These are phyloP conservation scores for Dasypus novemcinctus DNA, from an alignment of 2,113 vertebrate species.

Conservation along the genomic window DNA sequence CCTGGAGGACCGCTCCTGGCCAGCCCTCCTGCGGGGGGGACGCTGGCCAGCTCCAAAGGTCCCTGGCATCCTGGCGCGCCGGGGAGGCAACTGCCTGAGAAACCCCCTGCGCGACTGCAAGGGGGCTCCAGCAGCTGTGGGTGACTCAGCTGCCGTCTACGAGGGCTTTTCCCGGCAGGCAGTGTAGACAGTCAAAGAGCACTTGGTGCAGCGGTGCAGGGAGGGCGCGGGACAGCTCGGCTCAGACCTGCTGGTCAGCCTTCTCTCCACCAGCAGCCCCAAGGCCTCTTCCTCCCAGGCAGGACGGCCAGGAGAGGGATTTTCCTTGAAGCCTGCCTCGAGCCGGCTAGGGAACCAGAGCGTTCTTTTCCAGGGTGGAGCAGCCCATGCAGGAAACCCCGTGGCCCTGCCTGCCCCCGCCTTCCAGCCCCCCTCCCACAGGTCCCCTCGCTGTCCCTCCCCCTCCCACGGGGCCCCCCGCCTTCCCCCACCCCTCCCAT, in stretches of 20 bases:
- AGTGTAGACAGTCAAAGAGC: not conserved
- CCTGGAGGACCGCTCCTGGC: too few relatives aligned
- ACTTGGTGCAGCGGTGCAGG: too few relatives aligned
- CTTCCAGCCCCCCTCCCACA: not conserved
- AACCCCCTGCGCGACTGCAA: too few relatives aligned
- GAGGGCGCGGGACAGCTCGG: not conserved
- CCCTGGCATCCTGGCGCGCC: too few relatives aligned
- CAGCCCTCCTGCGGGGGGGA: too few relatives aligned
- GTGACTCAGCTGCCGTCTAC: conserved; percentile 64
- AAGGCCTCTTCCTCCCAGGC: not conserved
- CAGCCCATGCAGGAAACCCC: conserved; percentile 14
- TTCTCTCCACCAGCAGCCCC: not conserved
- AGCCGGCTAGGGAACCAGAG: not conserved
- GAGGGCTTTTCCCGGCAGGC: conserved; percentile 26
- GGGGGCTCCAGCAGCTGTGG: too few relatives aligned
- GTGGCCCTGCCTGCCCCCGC: too few relatives aligned
- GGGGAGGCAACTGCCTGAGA: too few relatives aligned
- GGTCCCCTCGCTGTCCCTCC: conserved; percentile 43
- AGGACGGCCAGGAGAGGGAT: not conserved
- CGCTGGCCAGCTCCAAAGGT: too few relatives aligned
- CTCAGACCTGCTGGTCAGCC: not conserved
- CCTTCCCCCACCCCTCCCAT: not conserved
- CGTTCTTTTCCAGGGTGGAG: not conserved
- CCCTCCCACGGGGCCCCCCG: conserved; percentile 25
- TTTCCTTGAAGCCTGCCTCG: not conserved